Evolutionary conservation across 1,140 invertebrate species (phyloP), one percentile per base, ranked within the genome.

Genomic region (Orussus abietinus): DNA sequence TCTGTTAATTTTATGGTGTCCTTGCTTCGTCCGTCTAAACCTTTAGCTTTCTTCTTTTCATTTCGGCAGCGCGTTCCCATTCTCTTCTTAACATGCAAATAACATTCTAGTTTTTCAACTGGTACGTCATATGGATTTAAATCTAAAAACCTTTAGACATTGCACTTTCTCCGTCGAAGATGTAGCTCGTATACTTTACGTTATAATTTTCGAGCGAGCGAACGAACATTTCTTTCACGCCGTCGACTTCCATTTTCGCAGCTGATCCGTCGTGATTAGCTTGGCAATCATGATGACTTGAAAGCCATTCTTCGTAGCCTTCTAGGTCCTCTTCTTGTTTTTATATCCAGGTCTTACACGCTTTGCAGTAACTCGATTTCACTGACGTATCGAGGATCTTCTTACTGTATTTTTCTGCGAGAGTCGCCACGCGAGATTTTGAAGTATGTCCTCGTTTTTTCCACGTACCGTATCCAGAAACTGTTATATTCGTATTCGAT

Each of bases 141-240:
- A 17, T 34, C 11, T 11, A 34, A 34, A 5, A 18, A 9, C 4
- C 32, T 18, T 37, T 30, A 25, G 18, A 55, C 13, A 32, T 41
- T 21, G 51, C 43, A 11, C 49, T 49, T 26, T 57, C 46, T 7
- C 49, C 52, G 26, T 57, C 49, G n/a, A 51, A 49, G 9, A 57
- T 32, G 36, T 55, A 52, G 31, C 42, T 35, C 22, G 34, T 35
- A 31, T 55, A 56, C 19, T 39, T 38, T 20, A 53, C 30, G 11
- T 31, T 35, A 35, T 47, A 47, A 12, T 37, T 19, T 21, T 34
- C 17, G 20, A 39, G 32, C n/a, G 46, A 53, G 28, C 55, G 20
- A 22, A 42, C 20, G 47, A 46, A 52, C 14, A 56, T 53, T 20
- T 51, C 29, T 20, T 35, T 22, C 19, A 45, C 47, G 19, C 47